These are phyloP conservation scores for Drepana falcataria DNA, from an alignment of 2,888 invertebrate genomes.

Conservation along the genomic window DNA sequence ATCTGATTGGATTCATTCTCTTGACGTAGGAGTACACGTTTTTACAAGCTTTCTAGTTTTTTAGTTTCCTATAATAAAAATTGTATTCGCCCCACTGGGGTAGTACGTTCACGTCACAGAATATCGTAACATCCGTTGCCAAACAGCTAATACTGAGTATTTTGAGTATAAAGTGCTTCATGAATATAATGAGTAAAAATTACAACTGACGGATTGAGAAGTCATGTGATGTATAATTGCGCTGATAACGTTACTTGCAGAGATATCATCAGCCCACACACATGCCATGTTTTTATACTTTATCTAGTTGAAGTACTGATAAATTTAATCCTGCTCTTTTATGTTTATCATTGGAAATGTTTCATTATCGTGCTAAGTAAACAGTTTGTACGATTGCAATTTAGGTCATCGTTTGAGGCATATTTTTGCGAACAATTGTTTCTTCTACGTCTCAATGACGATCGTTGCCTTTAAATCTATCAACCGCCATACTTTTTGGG, in stretches of 20 bases:
- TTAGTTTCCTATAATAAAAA: no score
- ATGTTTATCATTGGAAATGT: conserved; percentile 35
- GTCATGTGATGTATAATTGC: conserved; percentile 2
- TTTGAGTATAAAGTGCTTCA: no score
- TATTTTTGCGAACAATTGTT: background rate
- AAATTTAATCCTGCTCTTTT: conserved; percentile 35
- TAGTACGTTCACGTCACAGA: no score
- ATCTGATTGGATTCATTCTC: no score
- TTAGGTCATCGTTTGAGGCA: conserved; percentile 37
- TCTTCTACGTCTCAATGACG: background rate
- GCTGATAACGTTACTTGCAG: background rate
- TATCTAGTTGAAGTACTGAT: conserved; percentile 27
- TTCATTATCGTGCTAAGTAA: conserved; percentile 24
- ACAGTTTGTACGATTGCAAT: conserved; percentile 35
- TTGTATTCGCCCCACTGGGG: no score
- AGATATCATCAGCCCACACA: conserved; percentile 8
- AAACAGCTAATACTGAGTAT: no score
- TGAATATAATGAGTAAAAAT: no score
- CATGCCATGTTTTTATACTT: conserved; percentile 10
- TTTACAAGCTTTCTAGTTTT: no score
- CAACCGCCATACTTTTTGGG: background rate
- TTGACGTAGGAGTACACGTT: no score
- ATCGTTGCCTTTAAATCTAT: no score
- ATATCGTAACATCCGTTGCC: no score
- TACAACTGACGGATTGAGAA: background rate